Evolutionary conservation across 92 coral and sea anemone species (phyloP), one percentile per base, ranked within the genome.

Genomic region (Umimayanthus chanpuru): DNA sequence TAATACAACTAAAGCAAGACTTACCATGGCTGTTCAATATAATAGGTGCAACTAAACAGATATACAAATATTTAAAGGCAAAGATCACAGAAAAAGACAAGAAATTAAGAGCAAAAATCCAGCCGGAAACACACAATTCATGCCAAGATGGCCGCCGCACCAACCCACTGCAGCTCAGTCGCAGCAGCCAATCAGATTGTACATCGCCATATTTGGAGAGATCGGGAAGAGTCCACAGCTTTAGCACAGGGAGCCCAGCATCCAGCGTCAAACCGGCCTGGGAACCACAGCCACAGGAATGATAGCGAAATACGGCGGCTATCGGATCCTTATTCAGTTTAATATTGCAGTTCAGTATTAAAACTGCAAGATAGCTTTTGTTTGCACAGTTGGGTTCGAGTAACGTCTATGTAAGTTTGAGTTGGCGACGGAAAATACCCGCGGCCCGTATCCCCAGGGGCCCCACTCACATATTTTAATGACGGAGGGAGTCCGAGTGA

Each of bases 91-190:
- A 67, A 82, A 68, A 82, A 66, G 77, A 53, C 73, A 66, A 82
- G 76, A 82, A 82, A 82, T 44, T 29, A 67, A 82, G 53, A 41
- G 58, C 55, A 82, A 82, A 81, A 87, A 77, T 84, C 87, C 88
- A 91, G 96, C 95, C 97, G 97, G 97, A 94, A 92, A 94, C 98
- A 84, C 92, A 89, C 81, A 80, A 49, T 93, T 88, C 77, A 53
- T 88, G 88, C 93, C 96, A 96, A 95, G 94, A 96, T 93, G 98
- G 99, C 96, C 96, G 96, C 94, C 98, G 92, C 85, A 88, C 93
- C 92, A 82, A 88, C 94, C 90, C 86, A 90, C 90, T 86, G 89
- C 92, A 79, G 79, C 76, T 49, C 88, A 81, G 85, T 76, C 72
- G 65, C 67, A 44, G 29, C 81, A 89, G 72, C 95, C 98, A 94